These are phyloP conservation scores for Cerastis rubricosa DNA, from an alignment of 2,888 invertebrate genomes.

Conservation along the genomic window DNA sequence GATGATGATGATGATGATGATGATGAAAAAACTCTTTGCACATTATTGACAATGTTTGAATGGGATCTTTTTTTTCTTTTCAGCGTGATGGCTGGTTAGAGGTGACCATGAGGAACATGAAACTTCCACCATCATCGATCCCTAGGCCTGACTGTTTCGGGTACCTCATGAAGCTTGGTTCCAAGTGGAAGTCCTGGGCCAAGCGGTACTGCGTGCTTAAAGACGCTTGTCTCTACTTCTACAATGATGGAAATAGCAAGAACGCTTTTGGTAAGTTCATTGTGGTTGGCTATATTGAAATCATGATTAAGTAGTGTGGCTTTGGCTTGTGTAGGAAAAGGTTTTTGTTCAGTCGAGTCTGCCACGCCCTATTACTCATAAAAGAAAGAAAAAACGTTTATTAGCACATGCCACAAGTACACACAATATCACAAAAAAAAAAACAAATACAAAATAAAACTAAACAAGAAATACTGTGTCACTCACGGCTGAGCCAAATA, in stretches of 20 bases:
- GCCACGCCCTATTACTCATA: not conserved
- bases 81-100: conserved; percentile 89
- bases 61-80: conserved; percentile 44
- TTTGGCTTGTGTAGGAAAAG: not conserved
- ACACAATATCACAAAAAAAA: too few species aligned
- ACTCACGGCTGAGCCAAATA: too few species aligned
- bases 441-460: too few species aligned
- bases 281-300: not conserved
- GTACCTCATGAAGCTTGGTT: conserved; percentile 96
- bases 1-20: too few species aligned
- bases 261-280: conserved; percentile 95
- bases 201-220: conserved; percentile 98
- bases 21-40: not conserved
- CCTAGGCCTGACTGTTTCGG: conserved; percentile 97
- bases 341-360: not conserved
- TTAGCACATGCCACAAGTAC: too few species aligned
- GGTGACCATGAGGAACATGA: conserved; percentile 94
- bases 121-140: conserved; percentile 95
- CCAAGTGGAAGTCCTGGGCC: conserved; percentile 97
- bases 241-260: conserved; percentile 96
- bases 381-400: too few species aligned
- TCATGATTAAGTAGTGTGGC: not conserved
- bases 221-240: conserved; percentile 98
- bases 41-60: not conserved
- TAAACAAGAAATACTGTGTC: too few species aligned